Base-by-base conservation (phyloP, 1,140 invertebrate species). In the Mercenaria mercenaria region DNA sequence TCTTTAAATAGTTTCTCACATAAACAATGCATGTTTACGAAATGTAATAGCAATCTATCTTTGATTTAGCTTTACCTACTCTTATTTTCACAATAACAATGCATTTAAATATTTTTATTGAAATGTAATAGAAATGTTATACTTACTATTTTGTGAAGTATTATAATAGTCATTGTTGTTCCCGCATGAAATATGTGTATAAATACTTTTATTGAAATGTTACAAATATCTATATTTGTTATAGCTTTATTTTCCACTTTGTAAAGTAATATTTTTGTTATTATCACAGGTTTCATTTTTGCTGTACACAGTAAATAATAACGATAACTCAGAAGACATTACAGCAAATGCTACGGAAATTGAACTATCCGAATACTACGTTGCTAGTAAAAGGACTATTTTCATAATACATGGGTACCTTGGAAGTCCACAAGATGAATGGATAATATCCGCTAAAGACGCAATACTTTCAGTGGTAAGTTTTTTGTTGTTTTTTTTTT, bases 401-500 rank as follows among this genome's bases (percentile, higher is more conserved):
- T 67, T 92, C 23, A 83, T 92, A 18, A 84, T 92, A 6, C 91
- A 92, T 56, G 91, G 91, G 4, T 92, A 89, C 43, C n/a, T 26
- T 10, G 84, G 86, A 34, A 47, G 50, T 23, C 76, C 80, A 2
- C 23, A 52, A 6, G 69, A 85, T 59, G 29, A 67, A 4, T 91
- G 90, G 90, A 81, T 91, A 13, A 10, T 39, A 34, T 43, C 77
- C 0, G 79, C 83, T 76, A 90, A 90, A 47, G 77, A 90, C 52
- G 89, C 89, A 18, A 50, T 90, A 0, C 61, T 90, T 11, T 1
- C 80, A 72, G 32, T 80, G 77, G 98, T 98, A n/a, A n/a, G n/a
- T n/a, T n/a, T n/a, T n/a, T n/a, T n/a, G n/a, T n/a, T n/a, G n/a
- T n/a, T n/a, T n/a, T n/a, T n/a, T n/a, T n/a, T n/a, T n/a, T n/a